These are phyloP conservation scores for Cactoblastis cactorum DNA, from an alignment of 2,888 invertebrate species.

Conservation along the genomic window DNA sequence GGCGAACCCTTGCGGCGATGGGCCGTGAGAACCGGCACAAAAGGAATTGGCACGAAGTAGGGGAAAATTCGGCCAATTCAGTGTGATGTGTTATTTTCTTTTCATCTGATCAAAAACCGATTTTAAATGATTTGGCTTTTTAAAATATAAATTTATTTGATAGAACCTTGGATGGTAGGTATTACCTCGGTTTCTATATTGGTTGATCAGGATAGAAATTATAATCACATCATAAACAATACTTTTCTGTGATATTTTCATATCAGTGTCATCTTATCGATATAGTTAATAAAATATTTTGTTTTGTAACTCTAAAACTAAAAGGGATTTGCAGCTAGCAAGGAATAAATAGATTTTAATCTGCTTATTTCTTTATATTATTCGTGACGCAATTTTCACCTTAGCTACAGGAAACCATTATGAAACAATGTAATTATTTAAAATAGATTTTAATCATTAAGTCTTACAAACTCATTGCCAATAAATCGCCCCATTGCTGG, in stretches of 20 bases:
- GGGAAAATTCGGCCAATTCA: conserved; percentile 13
- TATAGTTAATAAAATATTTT: too few species aligned
- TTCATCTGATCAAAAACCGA: background rate
- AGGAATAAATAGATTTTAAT: too few species aligned
- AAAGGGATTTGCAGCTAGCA: too few species aligned
- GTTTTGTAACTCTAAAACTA: too few species aligned
- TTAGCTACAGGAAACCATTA: background rate
- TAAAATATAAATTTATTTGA: too few species aligned
- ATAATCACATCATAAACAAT: too few species aligned
- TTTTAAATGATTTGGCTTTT: background rate
- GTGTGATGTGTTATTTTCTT: background rate
- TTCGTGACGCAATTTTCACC: background rate
- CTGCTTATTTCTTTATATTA: background rate
- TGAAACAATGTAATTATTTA: background rate
- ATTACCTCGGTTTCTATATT: too few species aligned
- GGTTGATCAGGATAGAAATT: too few species aligned
- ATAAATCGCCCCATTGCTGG: conserved; percentile 23
- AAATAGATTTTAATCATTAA: background rate
- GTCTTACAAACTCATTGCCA: background rate
- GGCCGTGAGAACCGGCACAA: conserved; percentile 47
- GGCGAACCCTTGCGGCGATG: conserved; percentile 41
- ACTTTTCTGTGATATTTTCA: too few species aligned
- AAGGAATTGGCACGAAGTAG: conserved; percentile 2
- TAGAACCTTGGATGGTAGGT: too few species aligned
- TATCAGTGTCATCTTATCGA: too few species aligned